A percentile compares a stretch with the other conserved stretches of the same genome.
phyloP scores from a whole-genome alignment of 2,888 invertebrate species.

The Troides helena region DNA sequence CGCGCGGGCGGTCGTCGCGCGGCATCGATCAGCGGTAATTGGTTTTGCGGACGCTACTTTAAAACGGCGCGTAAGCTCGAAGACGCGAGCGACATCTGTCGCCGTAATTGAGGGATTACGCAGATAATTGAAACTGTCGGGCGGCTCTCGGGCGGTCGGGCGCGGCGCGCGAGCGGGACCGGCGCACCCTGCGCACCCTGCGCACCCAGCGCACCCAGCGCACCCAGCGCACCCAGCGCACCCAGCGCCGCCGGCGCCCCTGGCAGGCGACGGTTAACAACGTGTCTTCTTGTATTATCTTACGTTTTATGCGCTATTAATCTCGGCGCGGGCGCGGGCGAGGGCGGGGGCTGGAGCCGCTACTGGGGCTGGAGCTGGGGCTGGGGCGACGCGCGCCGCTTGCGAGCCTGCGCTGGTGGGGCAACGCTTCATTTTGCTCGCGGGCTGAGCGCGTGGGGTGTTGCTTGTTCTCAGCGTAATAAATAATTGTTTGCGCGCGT shows the following conservation, averaged over 20 bases:
- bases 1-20: background rate
- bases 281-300: conserved; percentile 83
- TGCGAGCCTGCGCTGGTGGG: conserved; percentile 40
- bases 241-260: conserved; percentile 41
- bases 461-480: conserved; percentile 65
- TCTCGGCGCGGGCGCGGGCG: conserved; percentile 58
- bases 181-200: too few relatives aligned
- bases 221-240: too few relatives aligned
- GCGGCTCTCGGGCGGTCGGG: conserved; percentile 45
- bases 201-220: conserved; percentile 33
- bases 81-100: conserved; percentile 81
- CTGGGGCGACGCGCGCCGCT: conserved; percentile 37
- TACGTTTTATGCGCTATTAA: conserved; percentile 80
- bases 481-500: conserved; percentile 78
- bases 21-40: conserved; percentile 60
- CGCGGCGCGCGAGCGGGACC: conserved; percentile 55
- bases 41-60: conserved; percentile 74
- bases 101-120: conserved; percentile 84
- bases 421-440: conserved; percentile 50
- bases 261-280: conserved; percentile 80
- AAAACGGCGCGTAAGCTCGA: conserved; percentile 77
- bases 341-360: too few relatives aligned
- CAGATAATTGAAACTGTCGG: conserved; percentile 83
- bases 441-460: conserved; percentile 48
- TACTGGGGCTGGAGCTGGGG: too few relatives aligned